phyloP scores from a whole-genome alignment of 2,797 vertebrate genomes.

The Pangasius djambal region DNA sequence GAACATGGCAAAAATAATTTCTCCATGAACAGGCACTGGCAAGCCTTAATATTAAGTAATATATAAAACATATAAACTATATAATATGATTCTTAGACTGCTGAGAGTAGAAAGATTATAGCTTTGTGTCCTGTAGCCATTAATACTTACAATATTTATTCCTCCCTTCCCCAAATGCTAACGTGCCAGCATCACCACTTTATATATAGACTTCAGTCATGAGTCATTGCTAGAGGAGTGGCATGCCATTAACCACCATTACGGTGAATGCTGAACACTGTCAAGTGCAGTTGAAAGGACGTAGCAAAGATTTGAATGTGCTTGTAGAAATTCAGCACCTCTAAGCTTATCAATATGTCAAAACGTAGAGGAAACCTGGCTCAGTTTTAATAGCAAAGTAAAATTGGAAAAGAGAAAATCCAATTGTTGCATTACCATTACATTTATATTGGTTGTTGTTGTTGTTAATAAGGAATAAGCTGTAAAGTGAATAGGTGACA shows the following conservation, averaged over 20 bases:
- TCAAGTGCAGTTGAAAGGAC: conserved; percentile 39
- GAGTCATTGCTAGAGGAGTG: conserved; percentile 63
- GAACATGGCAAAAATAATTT: conserved; percentile 41
- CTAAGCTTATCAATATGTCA: background rate
- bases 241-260: conserved; percentile 47
- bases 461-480: background rate
- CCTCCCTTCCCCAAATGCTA: conserved; percentile 49
- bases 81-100: conserved; percentile 57
- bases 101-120: conserved; percentile 63
- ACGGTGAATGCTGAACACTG: conserved; percentile 18
- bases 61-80: conserved; percentile 13
- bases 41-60: conserved; percentile 49
- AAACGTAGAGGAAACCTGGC: background rate
- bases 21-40: conserved; percentile 32
- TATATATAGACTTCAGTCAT: conserved; percentile 66
- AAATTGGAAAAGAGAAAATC: background rate
- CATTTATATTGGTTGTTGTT: background rate
- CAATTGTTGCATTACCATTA: background rate
- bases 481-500: background rate
- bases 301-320: conserved; percentile 34
- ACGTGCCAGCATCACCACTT: conserved; percentile 49
- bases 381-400: background rate
- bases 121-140: conserved; percentile 62
- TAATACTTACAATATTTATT: conserved; percentile 52
- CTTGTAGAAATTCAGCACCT: conserved; percentile 27